Evolutionary conservation across 53 echinoderm and acorn worm species (phyloP).

Genomic region (Hippasteria phrygiana): DNA sequence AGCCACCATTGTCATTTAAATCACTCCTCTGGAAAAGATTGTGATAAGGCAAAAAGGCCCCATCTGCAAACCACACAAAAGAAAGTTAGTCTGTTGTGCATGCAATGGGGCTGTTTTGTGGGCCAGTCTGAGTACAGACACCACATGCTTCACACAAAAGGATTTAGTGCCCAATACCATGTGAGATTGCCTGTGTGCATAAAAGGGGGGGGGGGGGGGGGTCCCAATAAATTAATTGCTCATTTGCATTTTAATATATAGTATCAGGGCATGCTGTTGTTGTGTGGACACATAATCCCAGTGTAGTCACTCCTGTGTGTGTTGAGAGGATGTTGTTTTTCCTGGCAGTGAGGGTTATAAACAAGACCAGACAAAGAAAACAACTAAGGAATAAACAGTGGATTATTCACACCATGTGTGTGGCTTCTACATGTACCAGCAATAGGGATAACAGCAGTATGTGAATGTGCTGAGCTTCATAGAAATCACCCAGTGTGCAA

Average conservation of each 20-base stretch:
- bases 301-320: not conserved
- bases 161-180: not conserved
- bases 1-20: conserved; percentile 47
- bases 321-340: conserved; percentile 24
- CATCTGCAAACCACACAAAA: conserved; percentile 54
- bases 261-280: not conserved
- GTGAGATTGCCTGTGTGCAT: not conserved
- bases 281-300: conserved; percentile 13
- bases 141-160: not conserved
- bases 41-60: not conserved
- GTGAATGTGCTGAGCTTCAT: not conserved
- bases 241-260: conserved; percentile 16
- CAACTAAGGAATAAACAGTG: conserved; percentile 29
- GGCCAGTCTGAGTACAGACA: not conserved
- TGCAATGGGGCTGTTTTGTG: no score
- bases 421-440: not conserved
- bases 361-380: conserved; percentile 56
- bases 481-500: conserved; percentile 15
- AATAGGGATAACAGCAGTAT: not conserved
- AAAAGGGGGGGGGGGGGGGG: conserved; percentile 5
- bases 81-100: conserved; percentile 9
- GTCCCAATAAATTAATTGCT: conserved; percentile 24
- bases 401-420: conserved; percentile 17
- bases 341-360: conserved; percentile 26
- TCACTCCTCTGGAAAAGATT: conserved; percentile 17